Evolutionary conservation across 2,113 vertebrate genomes (phyloP).

Genomic region (Trachemys scripta): DNA sequence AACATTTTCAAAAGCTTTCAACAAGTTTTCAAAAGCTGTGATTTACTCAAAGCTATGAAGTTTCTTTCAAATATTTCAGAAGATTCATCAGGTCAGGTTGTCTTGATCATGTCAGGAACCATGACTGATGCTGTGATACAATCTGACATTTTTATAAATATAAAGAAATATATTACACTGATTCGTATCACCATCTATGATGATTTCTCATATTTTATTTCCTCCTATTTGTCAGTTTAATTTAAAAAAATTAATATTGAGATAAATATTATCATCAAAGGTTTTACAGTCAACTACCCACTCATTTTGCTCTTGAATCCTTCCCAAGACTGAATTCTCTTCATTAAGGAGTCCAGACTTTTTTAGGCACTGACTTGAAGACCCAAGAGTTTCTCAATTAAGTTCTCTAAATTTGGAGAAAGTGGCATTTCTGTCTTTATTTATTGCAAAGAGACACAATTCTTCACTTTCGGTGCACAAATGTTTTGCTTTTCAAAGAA

Average conservation of each 20-base stretch:
- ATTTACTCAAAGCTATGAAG: conserved; percentile 17
- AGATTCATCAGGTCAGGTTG: conserved; percentile 43
- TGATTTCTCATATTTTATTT: neutral
- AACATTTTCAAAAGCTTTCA: neutral
- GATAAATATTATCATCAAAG: neutral
- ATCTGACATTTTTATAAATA: conserved; percentile 27
- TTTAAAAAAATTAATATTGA: neutral
- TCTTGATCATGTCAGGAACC: conserved; percentile 33
- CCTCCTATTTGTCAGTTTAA: neutral
- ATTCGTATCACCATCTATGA: conserved; percentile 1
- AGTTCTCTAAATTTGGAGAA: neutral
- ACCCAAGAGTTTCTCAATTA: neutral
- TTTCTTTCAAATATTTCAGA: conserved; percentile 55
- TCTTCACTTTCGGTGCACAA: neutral
- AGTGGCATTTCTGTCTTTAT: neutral
- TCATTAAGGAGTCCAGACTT: neutral
- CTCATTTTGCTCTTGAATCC: conserved; percentile 1
- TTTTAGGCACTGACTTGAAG: neutral
- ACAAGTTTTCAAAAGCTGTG: conserved; percentile 34
- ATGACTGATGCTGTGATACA: conserved; percentile 23
- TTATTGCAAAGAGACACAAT: neutral
- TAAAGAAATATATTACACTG: neutral
- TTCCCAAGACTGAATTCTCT: neutral
- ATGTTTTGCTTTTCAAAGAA: conserved; percentile 22
- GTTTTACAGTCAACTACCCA: neutral